These are phyloP conservation scores for Turritopsis rubra DNA, from an alignment of 30 jellyfish, hydroid and myxozoan species.

Conservation along the genomic window DNA sequence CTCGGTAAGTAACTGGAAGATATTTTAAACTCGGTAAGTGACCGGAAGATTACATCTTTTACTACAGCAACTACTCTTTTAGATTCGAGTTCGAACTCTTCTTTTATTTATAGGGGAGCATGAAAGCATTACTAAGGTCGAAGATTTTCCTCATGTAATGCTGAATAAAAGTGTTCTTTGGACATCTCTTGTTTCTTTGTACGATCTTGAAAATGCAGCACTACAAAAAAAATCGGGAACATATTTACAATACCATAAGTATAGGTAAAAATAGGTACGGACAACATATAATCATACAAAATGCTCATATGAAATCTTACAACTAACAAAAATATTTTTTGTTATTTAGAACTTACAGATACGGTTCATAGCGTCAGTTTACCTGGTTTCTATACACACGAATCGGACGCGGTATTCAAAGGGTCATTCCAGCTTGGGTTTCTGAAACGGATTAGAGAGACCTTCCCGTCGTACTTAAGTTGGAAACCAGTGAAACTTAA, in stretches of 20 bases:
- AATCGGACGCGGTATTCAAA: background rate
- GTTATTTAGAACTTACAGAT: background rate
- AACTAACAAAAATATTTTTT: too few species aligned
- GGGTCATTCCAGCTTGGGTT: background rate
- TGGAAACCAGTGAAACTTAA: background rate
- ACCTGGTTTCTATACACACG: background rate
- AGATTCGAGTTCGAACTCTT: background rate
- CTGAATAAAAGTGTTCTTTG: background rate
- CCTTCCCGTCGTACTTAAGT: background rate
- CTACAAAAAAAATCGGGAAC: background rate
- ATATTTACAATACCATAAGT: too few species aligned
- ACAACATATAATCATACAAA: background rate
- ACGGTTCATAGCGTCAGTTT: background rate
- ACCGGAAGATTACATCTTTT: too few species aligned
- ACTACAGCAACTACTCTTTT: too few species aligned
- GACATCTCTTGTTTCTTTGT: background rate
- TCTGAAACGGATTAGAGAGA: background rate
- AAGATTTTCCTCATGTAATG: background rate
- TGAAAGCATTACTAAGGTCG: background rate
- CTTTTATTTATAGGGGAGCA: background rate
- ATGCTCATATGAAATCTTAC: too few species aligned
- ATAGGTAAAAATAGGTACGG: background rate
- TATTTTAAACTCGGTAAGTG: too few species aligned
- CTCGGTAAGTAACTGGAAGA: too few species aligned
- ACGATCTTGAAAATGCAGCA: background rate